These are phyloP conservation scores for Chitala chitala DNA, from an alignment of 2,113 vertebrate genomes.

Conservation along the genomic window DNA sequence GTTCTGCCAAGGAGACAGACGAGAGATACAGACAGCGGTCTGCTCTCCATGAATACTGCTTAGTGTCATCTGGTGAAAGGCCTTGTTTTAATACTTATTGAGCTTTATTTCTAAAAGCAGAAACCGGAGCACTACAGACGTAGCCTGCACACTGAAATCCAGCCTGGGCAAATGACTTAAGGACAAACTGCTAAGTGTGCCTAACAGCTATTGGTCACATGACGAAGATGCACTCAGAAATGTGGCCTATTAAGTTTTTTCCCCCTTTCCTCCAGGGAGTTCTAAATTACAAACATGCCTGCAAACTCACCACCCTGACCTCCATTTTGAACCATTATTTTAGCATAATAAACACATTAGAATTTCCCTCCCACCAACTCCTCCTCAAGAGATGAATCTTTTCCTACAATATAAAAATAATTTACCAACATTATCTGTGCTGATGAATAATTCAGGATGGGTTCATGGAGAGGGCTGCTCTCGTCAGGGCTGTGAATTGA, in stretches of 20 bases:
- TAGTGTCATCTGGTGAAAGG: conserved; percentile 41
- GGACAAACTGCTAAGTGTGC: conserved; percentile 23
- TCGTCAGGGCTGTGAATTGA: conserved; percentile 41
- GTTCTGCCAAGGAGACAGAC: not conserved
- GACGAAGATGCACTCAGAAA: conserved; percentile 54
- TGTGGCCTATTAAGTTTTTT: conserved; percentile 56
- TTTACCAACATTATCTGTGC: conserved; percentile 64
- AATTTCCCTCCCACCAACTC: conserved; percentile 52
- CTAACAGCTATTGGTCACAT: conserved; percentile 48
- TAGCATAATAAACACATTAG: conserved; percentile 72
- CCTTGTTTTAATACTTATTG: conserved; percentile 36
- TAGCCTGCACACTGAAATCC: conserved; percentile 12
- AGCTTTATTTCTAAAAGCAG: conserved; percentile 35
- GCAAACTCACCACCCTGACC: conserved; percentile 56
- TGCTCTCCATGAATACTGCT: conserved; percentile 31
- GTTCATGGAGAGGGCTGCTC: conserved; percentile 54
- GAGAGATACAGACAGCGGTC: not conserved
- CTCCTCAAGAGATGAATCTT: conserved; percentile 63
- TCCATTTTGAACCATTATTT: conserved; percentile 65
- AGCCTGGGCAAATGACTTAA: not conserved
- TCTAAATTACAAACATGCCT: conserved; percentile 62
- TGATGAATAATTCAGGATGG: conserved; percentile 63
- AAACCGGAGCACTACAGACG: conserved; percentile 32
- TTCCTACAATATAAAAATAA: conserved; percentile 63
- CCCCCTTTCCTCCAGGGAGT: not conserved